Percentiles rank a stretch among this genome's conserved stretches.
Evolutionary conservation across 2,797 vertebrate genomes (phyloP).

Genomic region (Rhinogobio ventralis): DNA sequence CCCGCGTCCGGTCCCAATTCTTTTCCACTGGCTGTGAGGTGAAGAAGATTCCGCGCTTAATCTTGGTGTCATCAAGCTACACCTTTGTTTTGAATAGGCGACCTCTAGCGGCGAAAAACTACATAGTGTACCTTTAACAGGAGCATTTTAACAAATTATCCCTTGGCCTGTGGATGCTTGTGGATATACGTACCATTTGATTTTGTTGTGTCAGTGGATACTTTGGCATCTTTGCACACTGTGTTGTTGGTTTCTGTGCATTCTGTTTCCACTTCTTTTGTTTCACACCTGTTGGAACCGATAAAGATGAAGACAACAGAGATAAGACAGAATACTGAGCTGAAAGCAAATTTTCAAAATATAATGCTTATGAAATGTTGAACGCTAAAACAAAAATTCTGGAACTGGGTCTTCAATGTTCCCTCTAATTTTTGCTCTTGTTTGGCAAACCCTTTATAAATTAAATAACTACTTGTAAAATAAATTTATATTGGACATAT

Average conservation of each 20-base stretch:
- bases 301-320: slow-evolving; percentile 17
- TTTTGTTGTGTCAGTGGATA: fast-evolving
- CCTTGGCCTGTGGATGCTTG: background rate
- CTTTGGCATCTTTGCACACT: slow-evolving; percentile 60
- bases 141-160: background rate
- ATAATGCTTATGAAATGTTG: background rate
- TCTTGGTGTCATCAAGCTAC: no score
- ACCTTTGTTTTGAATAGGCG: no score
- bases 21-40: no score
- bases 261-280: background rate
- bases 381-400: background rate
- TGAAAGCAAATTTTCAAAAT: background rate
- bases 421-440: background rate
- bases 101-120: no score
- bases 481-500: background rate
- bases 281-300: slow-evolving; percentile 70
- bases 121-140: background rate
- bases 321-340: background rate
- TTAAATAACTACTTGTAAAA: background rate
- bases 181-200: background rate
- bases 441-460: background rate
- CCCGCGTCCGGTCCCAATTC: no score
- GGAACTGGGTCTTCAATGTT: background rate
- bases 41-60: no score
- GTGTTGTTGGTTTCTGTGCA: slow-evolving; percentile 65